Evolutionary conservation across 2,113 vertebrate genomes (phyloP), one percentile per base, ranked within the genome.

Genomic region (Tor tambroides): DNA sequence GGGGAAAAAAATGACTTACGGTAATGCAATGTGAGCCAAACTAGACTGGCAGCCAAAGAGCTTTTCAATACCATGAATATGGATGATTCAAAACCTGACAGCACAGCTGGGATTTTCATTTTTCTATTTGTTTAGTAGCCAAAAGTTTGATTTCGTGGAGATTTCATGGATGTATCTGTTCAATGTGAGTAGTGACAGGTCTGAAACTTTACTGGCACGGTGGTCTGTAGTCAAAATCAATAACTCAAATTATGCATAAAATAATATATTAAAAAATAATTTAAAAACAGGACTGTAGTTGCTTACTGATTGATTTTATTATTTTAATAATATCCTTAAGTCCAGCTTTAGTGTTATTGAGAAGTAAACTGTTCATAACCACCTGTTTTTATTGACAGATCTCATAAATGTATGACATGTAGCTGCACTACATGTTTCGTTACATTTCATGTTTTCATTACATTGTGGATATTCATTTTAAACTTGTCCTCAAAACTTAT

Each of bases 11-110:
- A 54, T 59, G 23, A 85, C 75, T 87, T 83, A 85, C 43, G 38
- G 56, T 78, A 23, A 82, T 85, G 46, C 46, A 54, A 2, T 32
- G 41, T 69, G 38, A 69, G 84, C 87, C 88, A 89, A 88, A 86
- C 83, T 71, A 86, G 86, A 88, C 56, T 86, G 86, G 35, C 86
- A 87, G 86, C 86, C 86, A 87, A 77, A 84, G 80, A 87, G 23
- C 21, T 84, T 84, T 84, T 84, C 83, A 59, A n/a, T 84, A 74
- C 30, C 59, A 67, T 83, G 80, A 77, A 87, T 83, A 84, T 87
- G 75, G 75, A 87, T 78, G 86, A 54, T 83, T 87, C 86, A 77
- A 85, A 77, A 85, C 67, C 85, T 75, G 87, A 85, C 51, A 81
- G 85, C 78, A 54, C 71, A 85, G 79, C 83, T 69, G 80, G 78